Evolutionary conservation across 30 jellyfish, hydroid and myxozoan genomes (phyloP).

Genomic region (Haliclystus octoradiatus): DNA sequence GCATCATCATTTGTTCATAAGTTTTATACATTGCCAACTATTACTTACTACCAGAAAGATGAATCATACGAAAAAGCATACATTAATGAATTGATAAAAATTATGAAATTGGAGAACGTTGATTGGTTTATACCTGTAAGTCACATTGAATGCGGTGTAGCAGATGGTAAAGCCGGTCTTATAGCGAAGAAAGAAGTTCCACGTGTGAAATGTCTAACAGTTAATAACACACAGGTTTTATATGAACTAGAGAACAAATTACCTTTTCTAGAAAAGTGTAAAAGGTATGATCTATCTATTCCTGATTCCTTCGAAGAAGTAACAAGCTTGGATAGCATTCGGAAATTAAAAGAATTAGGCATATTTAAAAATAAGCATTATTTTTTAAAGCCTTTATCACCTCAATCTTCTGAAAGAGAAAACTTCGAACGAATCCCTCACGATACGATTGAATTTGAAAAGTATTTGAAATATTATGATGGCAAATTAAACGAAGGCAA

Average conservation of each 20-base stretch:
- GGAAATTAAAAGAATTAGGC: neutral
- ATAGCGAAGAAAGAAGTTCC: no score
- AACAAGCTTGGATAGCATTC: neutral
- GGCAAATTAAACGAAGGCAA: neutral
- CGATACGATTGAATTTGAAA: neutral
- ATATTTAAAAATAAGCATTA: constrained; percentile 7
- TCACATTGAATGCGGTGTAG: neutral
- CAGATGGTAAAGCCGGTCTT: neutral
- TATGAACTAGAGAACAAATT: neutral
- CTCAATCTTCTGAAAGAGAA: constrained; percentile 1
- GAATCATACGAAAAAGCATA: no score
- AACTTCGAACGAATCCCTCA: neutral
- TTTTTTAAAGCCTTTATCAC: constrained; percentile 5
- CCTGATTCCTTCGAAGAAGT: constrained; percentile 4
- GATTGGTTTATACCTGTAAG: constrained; percentile 18
- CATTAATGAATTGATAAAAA: no score
- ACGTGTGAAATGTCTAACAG: constrained; percentile 1
- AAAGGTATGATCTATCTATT: neutral
- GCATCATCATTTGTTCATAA: constrained; percentile 1
- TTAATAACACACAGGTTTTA: neutral
- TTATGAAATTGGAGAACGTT: neutral
- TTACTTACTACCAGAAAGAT: no score
- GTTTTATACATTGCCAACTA: neutral
- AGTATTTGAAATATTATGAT: neutral
- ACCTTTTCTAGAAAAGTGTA: constrained; percentile 5